Evolutionary conservation across 2,113 vertebrate species (phyloP), one percentile per base, ranked within the genome.

Genomic region (Recurvirostra avosetta): DNA sequence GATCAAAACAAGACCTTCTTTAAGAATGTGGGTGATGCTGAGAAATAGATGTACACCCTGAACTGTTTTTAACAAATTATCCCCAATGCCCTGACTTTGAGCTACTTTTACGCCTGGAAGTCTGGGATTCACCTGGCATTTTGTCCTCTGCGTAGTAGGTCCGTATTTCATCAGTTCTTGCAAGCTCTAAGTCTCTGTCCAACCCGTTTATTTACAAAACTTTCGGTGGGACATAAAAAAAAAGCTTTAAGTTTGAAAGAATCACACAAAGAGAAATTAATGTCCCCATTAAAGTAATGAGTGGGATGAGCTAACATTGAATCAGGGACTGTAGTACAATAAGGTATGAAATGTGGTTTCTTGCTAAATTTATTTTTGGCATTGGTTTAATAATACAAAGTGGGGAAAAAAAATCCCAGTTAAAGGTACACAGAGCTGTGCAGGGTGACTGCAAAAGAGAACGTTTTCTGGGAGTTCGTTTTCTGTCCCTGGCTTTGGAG

Each of bases 401-500:
- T 30, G 14, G 8, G 8, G 8, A 43, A 19, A 45, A 74, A 14
- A 12, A 22, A 30, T 21, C 20, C 11, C 34, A 81, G 78, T 65
- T 81, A 90, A 86, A 6, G 21, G 15, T 41, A 32, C n/a, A 63
- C 34, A 59, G 56, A 50, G 36, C 63, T 58, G 21, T 66, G 72
- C 65, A 63, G 86, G 12, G 49, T 47, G 68, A 49, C 16, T 82
- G 65, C 50, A 70, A 88, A 86, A 79, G 26, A 65, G 83, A 94
- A 52, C 21, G 14, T 78, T 79, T 56, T 92, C 68, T 81, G 74
- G 22, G 80, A 96, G 75, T 67, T 88, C 21, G 58, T 93, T 95
- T 92, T 94, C 41, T 78, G 53, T 81, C 86, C 79, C 90, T 88
- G 92, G 49, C 53, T 90, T 85, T 93, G 66, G 76, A 97, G 78